These are phyloP conservation scores for Mellilla xanthometata DNA, from an alignment of 2,888 invertebrate genomes.

Conservation along the genomic window DNA sequence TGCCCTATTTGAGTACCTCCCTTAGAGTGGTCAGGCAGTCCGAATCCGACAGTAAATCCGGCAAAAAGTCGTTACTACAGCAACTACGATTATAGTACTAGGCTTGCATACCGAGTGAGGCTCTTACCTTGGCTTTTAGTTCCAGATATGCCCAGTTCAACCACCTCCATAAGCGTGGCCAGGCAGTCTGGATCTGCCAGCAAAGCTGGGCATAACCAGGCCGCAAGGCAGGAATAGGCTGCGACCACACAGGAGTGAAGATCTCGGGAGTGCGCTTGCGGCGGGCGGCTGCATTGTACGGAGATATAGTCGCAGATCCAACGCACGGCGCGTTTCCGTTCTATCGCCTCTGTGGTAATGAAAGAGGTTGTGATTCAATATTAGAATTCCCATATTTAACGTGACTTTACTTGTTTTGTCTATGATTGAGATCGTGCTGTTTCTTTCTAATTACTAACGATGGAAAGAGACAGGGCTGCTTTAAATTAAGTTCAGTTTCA, in stretches of 20 bases:
- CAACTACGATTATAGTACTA: not conserved
- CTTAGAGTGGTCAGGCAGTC: not conserved
- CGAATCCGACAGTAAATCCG: not conserved
- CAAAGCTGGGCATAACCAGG: conserved; percentile 96
- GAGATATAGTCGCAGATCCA: conserved; percentile 99
- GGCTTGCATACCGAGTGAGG: not conserved
- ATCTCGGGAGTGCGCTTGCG: conserved; percentile 96
- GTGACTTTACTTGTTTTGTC: too few species aligned
- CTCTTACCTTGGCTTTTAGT: conserved; percentile 88
- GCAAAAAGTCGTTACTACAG: not conserved
- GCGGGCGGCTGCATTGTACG: conserved; percentile 96
- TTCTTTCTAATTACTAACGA: too few species aligned
- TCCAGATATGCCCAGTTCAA: conserved; percentile 98
- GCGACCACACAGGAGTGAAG: conserved; percentile 97
- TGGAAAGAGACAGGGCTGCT: too few species aligned
- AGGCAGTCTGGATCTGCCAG: conserved; percentile 96
- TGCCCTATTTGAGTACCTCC: not conserved
- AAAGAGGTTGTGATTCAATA: too few species aligned
- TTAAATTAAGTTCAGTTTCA: too few species aligned
- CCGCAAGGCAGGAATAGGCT: conserved; percentile 94
- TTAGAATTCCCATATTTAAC: too few species aligned
- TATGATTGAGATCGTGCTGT: too few species aligned
- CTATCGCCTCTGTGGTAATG: conserved; percentile 87
- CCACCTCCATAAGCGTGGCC: conserved; percentile 96
- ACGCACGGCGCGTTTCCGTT: conserved; percentile 96